These are phyloP conservation scores for Invenusta paracnida DNA, from an alignment of 2,888 invertebrate species.

Conservation along the genomic window DNA sequence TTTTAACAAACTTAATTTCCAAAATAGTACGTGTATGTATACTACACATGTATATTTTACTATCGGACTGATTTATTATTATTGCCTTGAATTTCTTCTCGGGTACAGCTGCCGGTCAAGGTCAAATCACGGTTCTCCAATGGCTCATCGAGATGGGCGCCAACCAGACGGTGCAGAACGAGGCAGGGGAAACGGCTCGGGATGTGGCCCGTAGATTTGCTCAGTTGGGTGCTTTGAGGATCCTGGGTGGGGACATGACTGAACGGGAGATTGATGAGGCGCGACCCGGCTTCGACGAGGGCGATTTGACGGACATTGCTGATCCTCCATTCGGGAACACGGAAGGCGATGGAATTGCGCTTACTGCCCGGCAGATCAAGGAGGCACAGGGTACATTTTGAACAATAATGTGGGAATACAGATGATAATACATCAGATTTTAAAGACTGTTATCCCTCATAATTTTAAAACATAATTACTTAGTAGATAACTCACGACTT, in stretches of 20 bases:
- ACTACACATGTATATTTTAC: too few species aligned
- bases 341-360: slow-evolving; percentile 50
- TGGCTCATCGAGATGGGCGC: slow-evolving; percentile 61
- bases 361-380: slow-evolving; percentile 51
- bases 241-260: slow-evolving; percentile 50
- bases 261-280: slow-evolving; percentile 11
- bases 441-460: too few species aligned
- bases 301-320: slow-evolving; percentile 46
- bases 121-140: slow-evolving; percentile 58
- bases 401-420: too few species aligned
- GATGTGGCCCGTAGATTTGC: slow-evolving; percentile 59
- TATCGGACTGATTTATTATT: too few species aligned
- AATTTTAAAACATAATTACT: too few species aligned
- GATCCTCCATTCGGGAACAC: slow-evolving; percentile 51
- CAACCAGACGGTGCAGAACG: slow-evolving; percentile 56
- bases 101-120: slow-evolving; percentile 60
- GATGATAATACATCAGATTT: too few species aligned
- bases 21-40: too few species aligned
- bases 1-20: too few species aligned
- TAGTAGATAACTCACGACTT: too few species aligned
- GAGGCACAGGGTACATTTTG: slow-evolving; percentile 51
- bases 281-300: slow-evolving; percentile 44
- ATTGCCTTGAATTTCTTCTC: too few species aligned
- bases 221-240: slow-evolving; percentile 57
- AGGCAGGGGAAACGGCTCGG: slow-evolving; percentile 57